Base-by-base conservation (phyloP, 2,888 invertebrate species). In the Petrolisthes cinctipes region DNA sequence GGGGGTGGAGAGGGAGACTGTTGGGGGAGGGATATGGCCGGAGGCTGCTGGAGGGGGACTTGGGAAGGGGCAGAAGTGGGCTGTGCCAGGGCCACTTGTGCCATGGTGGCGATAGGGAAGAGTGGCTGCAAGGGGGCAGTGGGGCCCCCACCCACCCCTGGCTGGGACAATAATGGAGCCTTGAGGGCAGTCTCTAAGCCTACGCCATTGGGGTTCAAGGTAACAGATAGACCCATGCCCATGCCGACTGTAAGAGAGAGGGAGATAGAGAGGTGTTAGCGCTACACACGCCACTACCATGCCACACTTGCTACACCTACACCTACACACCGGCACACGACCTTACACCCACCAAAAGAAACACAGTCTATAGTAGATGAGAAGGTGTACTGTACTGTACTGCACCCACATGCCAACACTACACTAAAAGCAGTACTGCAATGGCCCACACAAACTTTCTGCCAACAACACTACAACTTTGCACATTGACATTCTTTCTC, bases 121-220 rank as follows among this genome's bases (percentile, higher is more conserved):
- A 89, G 89, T 78, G 89, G 89, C 80, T 89, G 89, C 53, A 89
- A 87, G 61, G 89, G 89, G 85, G 85, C 89, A 53, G 86, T 89
- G 84, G 89, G 89, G 68, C 87, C 89, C 84, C 89, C 89, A 81
- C 89, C 78, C 81, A 83, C 89, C 54, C 89, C 85, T 76, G 89
- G 57, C 90, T 89, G 90, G 66, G 91, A 86, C 61, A 91, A 88
- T 56, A 89, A 89, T 78, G 90, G 95, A 93, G 95, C 94, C 93
- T 94, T 94, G 83, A 93, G 93, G 91, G 92, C 92, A 91, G 93
- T 92, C 91, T 75, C 95, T 94, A 86, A 86, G 91, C 94, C 94
- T 91, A 94, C 93, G 88, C 95, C 95, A 92, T 95, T 95, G 86
- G 95, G 95, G 91, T 95, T 94, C 90, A 95, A 93, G 90, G 95